Evolutionary conservation across 1,140 invertebrate genomes (phyloP).

Genomic region (Nymphalis io): DNA sequence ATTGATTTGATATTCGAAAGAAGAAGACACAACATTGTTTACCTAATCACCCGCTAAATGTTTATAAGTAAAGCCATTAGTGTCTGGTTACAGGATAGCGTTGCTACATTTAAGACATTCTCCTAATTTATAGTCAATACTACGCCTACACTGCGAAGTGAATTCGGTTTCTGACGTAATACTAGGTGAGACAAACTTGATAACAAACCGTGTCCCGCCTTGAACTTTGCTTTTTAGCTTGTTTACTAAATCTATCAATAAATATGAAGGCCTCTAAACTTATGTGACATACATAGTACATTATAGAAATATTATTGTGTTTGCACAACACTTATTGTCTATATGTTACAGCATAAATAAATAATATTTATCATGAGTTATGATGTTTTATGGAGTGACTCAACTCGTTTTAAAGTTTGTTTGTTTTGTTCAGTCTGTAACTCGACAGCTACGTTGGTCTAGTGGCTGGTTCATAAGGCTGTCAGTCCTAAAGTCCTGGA

Average conservation of each 20-base stretch:
- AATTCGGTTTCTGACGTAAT: conserved; percentile 22
- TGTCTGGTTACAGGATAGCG: too few relatives aligned
- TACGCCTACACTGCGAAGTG: conserved; percentile 4
- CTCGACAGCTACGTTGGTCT: too few relatives aligned
- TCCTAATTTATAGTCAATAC: not conserved
- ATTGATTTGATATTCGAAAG: too few relatives aligned
- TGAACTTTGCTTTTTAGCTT: conserved; percentile 36
- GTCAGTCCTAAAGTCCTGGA: too few relatives aligned
- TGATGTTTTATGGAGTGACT: conserved; percentile 1
- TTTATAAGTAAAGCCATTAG: too few relatives aligned
- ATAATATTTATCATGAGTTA: not conserved
- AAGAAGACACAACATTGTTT: too few relatives aligned
- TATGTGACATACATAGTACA: not conserved
- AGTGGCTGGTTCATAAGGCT: too few relatives aligned
- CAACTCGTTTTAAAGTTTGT: conserved; percentile 2
- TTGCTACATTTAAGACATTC: too few relatives aligned
- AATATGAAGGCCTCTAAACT: conserved; percentile 18
- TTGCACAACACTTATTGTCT: too few relatives aligned
- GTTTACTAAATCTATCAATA: conserved; percentile 28
- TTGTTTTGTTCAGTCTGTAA: not conserved
- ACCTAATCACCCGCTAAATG: too few relatives aligned
- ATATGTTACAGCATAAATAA: not conserved
- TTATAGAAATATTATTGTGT: not conserved
- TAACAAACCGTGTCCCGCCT: conserved; percentile 20
- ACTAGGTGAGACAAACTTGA: conserved; percentile 25